Percentiles rank a stretch among this genome's conserved stretches.
Evolutionary conservation across 37 sponge, comb jelly and placozoan species (phyloP).

Genomic region (Tethya wilhelma): DNA sequence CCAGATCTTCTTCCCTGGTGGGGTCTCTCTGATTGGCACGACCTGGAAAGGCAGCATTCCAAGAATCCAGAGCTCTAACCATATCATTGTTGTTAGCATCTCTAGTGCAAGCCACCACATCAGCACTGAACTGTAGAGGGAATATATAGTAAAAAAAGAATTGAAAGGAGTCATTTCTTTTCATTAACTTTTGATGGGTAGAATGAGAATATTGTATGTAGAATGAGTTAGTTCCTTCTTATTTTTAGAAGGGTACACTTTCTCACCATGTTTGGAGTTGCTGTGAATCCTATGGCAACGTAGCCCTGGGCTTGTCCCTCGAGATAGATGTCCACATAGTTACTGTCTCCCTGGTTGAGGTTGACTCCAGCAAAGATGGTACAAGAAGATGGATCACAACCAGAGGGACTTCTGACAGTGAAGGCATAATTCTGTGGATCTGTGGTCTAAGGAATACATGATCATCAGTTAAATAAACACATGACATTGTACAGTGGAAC

Average conservation of each 20-base stretch:
- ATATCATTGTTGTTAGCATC: neutral
- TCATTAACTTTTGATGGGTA: neutral
- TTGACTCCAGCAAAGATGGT: constrained; percentile 2
- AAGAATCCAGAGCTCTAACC: neutral
- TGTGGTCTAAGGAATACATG: neutral
- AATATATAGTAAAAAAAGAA: too few relatives aligned
- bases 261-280: constrained; percentile 15
- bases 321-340: constrained; percentile 17
- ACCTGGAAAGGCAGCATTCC: neutral
- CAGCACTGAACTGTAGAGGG: constrained; percentile 12
- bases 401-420: neutral
- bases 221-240: too few relatives aligned
- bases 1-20: neutral
- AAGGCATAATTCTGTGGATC: neutral
- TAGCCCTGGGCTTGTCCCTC: constrained; percentile 16
- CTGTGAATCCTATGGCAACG: constrained; percentile 25
- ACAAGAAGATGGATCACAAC: constrained; percentile 9
- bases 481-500: too few relatives aligned
- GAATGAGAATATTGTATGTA: too few relatives aligned
- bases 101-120: constrained; percentile 13
- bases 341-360: constrained; percentile 7
- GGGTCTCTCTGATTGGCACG: neutral
- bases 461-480: too few relatives aligned
- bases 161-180: neutral
- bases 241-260: too few relatives aligned